Base-by-base conservation (phyloP, 2,113 vertebrate genomes). In the Illadopsis cleaveri region DNA sequence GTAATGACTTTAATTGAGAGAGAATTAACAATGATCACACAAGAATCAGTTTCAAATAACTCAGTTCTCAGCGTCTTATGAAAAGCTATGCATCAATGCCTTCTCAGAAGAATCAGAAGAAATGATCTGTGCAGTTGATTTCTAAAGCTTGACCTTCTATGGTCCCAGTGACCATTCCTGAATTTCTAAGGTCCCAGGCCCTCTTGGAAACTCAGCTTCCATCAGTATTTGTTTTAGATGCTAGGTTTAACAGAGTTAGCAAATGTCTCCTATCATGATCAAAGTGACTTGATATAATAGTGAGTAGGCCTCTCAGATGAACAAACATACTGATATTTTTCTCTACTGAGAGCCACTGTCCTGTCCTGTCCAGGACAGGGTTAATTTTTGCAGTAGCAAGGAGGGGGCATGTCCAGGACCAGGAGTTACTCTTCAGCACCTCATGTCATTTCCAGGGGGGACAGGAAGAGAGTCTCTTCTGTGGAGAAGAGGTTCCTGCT, bases 221-320 rank as follows among this genome's bases (percentile, higher is more conserved):
- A 93, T 65, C 92, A 87, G 83, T 22, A 65, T 35, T 89, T 84
- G 75, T 95, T 96, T 89, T 89, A 70, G 58, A 68, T 97, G 94
- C 60, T 44, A 58, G 37, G 18, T 97, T 96, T 86, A 82, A 94
- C 73, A 95, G 92, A 94, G 50, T 96, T 97, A 97, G 72, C 81
- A 95, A 37, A 58, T 93, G 15, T 77, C 78, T 98, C 97, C 97
- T 97, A 82, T 80, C 56, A 45, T 94, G 87, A 24, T 96, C 93
- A 98, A 83, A 93, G 85, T 94, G 79, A 87, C 51, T 85, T 86
- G 66, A 66, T 62, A 13, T 77, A 82, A 51, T 56, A 84, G 51
- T 60, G 90, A 97, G 18, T 42, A 86, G 62, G 37, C 24, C 48
- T 85, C 88, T 92, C 69, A 86, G 60, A 93, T 75, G 60, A 94